Conservation (phyloP, 2,113 vertebrate genomes). For the Abramis brama region DNA sequence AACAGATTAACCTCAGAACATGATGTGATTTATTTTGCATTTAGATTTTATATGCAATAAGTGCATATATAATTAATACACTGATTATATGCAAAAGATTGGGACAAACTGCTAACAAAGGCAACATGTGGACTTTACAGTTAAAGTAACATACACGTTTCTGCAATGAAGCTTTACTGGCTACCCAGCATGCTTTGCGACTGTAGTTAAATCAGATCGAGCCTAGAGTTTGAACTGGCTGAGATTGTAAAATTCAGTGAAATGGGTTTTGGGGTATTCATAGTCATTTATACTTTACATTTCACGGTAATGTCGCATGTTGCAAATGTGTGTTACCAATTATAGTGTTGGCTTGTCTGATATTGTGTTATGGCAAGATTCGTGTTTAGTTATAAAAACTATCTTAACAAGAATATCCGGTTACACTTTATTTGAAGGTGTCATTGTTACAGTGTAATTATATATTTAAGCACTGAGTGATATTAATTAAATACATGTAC, state of each 20-base stretch:
- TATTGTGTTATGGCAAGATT: no score
- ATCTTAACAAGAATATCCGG: no score
- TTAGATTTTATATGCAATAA: background rate
- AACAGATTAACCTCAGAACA: conserved; percentile 9
- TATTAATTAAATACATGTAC: no score
- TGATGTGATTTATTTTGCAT: background rate
- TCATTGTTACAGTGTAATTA: no score
- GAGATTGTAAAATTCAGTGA: background rate
- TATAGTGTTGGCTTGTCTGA: no score
- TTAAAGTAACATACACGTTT: background rate
- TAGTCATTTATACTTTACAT: background rate
- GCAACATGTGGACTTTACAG: background rate
- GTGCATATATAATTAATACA: background rate
- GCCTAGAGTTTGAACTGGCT: background rate
- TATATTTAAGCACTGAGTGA: no score
- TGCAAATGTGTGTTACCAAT: background rate
- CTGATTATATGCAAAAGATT: background rate
- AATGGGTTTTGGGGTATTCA: background rate
- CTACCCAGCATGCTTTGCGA: conserved; percentile 23
- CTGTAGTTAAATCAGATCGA: background rate
- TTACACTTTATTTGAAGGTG: no score
- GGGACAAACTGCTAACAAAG: background rate
- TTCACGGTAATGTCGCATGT: background rate
- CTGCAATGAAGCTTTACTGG: no score
- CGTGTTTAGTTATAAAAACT: no score